These are phyloP conservation scores for Agriopis marginaria DNA, from an alignment of 2,888 invertebrate species.

Conservation along the genomic window DNA sequence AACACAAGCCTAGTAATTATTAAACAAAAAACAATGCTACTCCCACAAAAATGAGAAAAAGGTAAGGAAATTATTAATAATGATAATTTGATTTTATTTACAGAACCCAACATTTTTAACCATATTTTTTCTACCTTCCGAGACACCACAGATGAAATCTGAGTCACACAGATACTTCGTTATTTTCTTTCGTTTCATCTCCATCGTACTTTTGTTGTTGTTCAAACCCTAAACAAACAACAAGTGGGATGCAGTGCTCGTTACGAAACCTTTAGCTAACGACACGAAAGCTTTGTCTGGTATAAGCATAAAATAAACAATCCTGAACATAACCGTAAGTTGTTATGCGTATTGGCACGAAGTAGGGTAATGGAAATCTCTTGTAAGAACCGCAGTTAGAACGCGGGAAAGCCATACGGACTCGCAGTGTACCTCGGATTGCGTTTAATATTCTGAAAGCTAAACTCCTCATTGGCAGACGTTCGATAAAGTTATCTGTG, in stretches of 20 bases:
- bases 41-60: too few species aligned
- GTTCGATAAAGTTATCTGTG: too few species aligned
- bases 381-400: constrained; percentile 21
- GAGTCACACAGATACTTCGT: too few species aligned
- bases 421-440: neutral
- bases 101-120: too few species aligned
- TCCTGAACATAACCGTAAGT: constrained; percentile 33
- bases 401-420: constrained; percentile 2
- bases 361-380: constrained; percentile 37
- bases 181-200: too few species aligned
- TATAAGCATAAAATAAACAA: constrained; percentile 32
- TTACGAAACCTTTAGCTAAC: constrained; percentile 10
- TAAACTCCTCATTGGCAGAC: too few species aligned
- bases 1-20: too few species aligned
- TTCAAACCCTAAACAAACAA: constrained; percentile 1
- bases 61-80: too few species aligned
- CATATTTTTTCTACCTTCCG: too few species aligned
- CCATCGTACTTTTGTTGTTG: neutral
- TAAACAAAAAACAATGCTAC: too few species aligned
- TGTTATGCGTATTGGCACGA: constrained; percentile 29
- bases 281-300: constrained; percentile 28
- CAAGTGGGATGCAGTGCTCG: neutral
- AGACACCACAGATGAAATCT: too few species aligned
- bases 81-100: too few species aligned
- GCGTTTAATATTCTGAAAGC: neutral